Evolutionary conservation across 1,140 invertebrate species (phyloP), one percentile per base, ranked within the genome.

Genomic region (Zelostemma sp.): DNA sequence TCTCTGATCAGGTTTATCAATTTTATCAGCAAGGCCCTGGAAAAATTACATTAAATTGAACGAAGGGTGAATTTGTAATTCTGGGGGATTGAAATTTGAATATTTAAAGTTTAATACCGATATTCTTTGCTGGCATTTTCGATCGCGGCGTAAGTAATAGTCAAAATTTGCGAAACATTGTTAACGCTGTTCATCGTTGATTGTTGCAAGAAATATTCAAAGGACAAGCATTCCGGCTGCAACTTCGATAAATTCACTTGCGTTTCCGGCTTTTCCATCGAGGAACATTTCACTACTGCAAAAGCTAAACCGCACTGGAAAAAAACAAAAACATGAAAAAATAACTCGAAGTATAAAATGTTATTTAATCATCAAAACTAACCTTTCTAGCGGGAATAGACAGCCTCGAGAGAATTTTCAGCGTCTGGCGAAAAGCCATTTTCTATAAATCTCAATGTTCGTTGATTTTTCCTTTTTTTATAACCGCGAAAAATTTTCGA

Each of bases 121-220:
- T 84, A 84, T 41, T 84, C 80, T 43, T 60, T 57, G 68, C 82
- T 81, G 1, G 61, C 68, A 56, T 21, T 68, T 72, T 81, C 78
- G 60, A 85, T 75, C 25, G 82, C 77, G n/a, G 60, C 58, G 56
- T 78, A 84, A 21, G 73, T 77, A 48, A 84, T 28, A 15, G 81
- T 85, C 38, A 85, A 69, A 53, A 74, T 63, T 53, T 80, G 74
- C 11, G 80, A 76, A 50, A 79, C 77, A 70, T 79, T 84, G 18
- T 84, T 84, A 12, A 78, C 77, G 65, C 75, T 72, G 50, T 80
- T 74, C 15, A 84, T 62, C 1, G 77, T 73, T n/a, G 81, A 83
- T 64, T 82, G 79, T 63, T 83, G 79, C 18, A 85, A 79, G 75
- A 83, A 77, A 53, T 77, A 81, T 40, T 83, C 80, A 45, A 75